Evolutionary conservation across 2,797 vertebrate species (phyloP).

Genomic region (Lateolabrax maculatus): DNA sequence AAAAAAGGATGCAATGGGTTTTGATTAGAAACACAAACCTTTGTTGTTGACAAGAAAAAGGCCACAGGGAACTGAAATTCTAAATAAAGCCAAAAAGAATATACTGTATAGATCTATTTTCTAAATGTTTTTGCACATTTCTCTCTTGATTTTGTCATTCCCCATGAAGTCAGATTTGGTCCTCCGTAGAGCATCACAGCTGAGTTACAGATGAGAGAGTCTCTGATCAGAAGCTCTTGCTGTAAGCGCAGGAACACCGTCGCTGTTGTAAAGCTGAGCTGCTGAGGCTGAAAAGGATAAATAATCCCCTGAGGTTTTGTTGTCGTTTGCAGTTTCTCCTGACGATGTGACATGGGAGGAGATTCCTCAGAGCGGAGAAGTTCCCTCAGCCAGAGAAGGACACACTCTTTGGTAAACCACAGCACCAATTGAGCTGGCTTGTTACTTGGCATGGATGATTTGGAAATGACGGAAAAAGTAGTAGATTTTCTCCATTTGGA

Average conservation of each 20-base stretch:
- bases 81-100: too few relatives aligned
- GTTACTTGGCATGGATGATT: neutral
- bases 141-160: neutral
- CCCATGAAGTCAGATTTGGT: neutral
- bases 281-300: neutral
- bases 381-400: conserved; percentile 82
- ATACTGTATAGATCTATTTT: too few relatives aligned
- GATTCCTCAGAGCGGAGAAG: conserved; percentile 82
- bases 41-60: too few relatives aligned
- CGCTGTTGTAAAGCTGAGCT: neutral
- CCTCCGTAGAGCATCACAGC: neutral
- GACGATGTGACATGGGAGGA: conserved; percentile 80
- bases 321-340: conserved; percentile 73
- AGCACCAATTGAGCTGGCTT: neutral
- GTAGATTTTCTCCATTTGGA: neutral
- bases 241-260: neutral
- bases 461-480: neutral
- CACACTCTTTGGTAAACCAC: conserved; percentile 82
- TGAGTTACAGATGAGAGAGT: too few relatives aligned
- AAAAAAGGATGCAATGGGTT: too few relatives aligned
- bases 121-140: too few relatives aligned
- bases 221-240: neutral
- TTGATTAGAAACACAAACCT: too few relatives aligned
- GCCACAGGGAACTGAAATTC: too few relatives aligned
- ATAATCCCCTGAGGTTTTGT: neutral